Base-by-base conservation (phyloP, 2,797 vertebrate genomes). In the Acestrorhynchus altus region DNA sequence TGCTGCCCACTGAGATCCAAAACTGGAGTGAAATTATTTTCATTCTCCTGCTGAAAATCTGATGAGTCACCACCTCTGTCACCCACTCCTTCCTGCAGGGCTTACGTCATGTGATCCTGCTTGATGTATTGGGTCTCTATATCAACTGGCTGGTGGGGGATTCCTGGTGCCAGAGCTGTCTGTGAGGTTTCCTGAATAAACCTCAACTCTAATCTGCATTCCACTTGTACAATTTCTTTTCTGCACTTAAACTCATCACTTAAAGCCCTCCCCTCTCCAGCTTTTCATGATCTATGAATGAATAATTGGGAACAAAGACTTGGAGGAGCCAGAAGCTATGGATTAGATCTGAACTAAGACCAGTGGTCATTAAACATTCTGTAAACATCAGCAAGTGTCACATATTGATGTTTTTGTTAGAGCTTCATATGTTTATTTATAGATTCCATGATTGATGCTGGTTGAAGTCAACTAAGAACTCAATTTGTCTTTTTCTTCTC, bases 31-130 rank as follows among this genome's bases (percentile, higher is more conserved):
- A 52, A 35, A 46, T 47, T 46, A n/a, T 8, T 9, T 16, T 35
- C 16, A 12, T 46, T 67, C 66, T 20, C 15, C 39, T 56, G 49
- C 12, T 54, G 39, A 44, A 47, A 49, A 71, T 24, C 59, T 59
- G 51, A 78, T 78, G 76, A 78, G 66, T 65, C 76, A 72, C 35
- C 59, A 72, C 13, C 60, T 72, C 26, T 35, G 47, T 56, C 68
- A 72, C 40, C 61, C 60, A 40, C 26, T 66, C 42, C 76, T 72
- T 78, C 69, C 49, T 47, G 68, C 49, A 13, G 26, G 60, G 49
- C 24, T 18, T 18, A 18, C 10, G 15, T 70, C 68, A 64, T 46
- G 22, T 72, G 68, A 78, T 18, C 57, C 35, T 39, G 44, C 20
- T 44, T 26, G 60, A 35, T 69, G 9, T 15, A 40, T 61, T 22